phyloP scores from a whole-genome alignment of 2,113 vertebrate genomes.

The Nyctereutes procyonoides region DNA sequence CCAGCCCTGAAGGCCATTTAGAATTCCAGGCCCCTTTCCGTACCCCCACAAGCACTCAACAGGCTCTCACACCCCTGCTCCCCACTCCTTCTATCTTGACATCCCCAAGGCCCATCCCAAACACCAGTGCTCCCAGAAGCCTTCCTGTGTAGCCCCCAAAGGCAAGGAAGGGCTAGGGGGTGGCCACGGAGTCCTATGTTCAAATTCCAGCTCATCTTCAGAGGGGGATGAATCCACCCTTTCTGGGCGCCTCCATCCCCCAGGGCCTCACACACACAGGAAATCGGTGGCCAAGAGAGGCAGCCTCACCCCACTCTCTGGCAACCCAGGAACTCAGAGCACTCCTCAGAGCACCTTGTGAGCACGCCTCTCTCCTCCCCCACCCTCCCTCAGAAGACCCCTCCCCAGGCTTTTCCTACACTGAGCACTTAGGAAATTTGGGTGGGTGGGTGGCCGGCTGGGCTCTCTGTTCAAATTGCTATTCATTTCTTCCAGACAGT shows the following conservation, averaged over 20 bases:
- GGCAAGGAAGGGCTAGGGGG: neutral
- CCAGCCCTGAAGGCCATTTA: rapidly evolving
- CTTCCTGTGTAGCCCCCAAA: neutral
- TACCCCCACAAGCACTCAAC: rapidly evolving
- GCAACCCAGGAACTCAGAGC: neutral
- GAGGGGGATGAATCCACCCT: rapidly evolving
- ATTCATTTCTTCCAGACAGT: neutral
- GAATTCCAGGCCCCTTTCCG: rapidly evolving
- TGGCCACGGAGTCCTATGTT: neutral
- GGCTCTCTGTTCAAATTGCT: neutral
- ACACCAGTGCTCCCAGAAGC: neutral
- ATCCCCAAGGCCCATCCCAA: neutral
- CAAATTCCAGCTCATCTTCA: neutral
- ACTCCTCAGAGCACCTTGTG: neutral
- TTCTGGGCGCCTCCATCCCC: rapidly evolving
- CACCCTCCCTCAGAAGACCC: neutral
- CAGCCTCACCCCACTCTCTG: neutral
- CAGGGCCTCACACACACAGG: neutral
- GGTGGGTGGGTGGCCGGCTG: neutral
- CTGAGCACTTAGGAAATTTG: neutral
- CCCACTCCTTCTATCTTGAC: too few relatives aligned
- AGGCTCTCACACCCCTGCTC: rapidly evolving
- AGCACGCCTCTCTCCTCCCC: rapidly evolving
- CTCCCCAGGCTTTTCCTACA: neutral
- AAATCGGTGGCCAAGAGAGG: neutral